Evolutionary conservation across 2,797 vertebrate genomes (phyloP).

Genomic region (Ctenosaura bakeri): DNA sequence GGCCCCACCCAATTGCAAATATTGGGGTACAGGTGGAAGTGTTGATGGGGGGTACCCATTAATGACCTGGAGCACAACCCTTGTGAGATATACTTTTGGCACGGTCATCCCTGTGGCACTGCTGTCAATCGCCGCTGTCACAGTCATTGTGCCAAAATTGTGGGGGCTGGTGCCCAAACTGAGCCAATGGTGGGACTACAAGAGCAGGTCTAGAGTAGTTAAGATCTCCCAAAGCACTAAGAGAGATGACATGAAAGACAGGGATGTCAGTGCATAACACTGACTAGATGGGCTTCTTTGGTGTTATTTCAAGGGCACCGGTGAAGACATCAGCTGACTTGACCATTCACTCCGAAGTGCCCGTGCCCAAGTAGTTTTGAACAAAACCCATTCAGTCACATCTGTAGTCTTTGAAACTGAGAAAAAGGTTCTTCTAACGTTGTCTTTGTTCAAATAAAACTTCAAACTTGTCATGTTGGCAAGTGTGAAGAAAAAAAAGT

Average conservation of each 20-base stretch:
- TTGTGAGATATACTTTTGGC: neutral
- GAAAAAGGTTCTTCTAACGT: neutral
- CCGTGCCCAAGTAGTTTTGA: neutral
- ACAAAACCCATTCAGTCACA: neutral
- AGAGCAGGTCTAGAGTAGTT: neutral
- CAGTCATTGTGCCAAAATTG: neutral
- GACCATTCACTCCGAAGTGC: neutral
- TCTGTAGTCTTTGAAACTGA: neutral
- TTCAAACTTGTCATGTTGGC: neutral
- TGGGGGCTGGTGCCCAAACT: fast-evolving
- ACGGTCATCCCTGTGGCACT: neutral
- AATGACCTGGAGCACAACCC: neutral
- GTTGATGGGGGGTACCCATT: conserved; percentile 56
- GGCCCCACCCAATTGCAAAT: conserved; percentile 58
- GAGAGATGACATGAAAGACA: neutral
- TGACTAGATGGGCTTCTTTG: neutral
- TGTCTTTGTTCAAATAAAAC: neutral
- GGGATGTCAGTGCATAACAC: neutral
- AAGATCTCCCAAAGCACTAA: neutral
- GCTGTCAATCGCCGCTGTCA: fast-evolving
- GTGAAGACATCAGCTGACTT: neutral
- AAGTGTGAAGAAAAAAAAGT: neutral
- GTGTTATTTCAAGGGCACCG: neutral
- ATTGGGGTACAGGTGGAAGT: conserved; percentile 59
- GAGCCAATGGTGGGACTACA: neutral